A percentile compares a stretch with the other conserved stretches of the same genome.
These are phyloP conservation scores for Parazoanthus swiftii DNA, from an alignment of 92 coral and sea anemone genomes.

Conservation along the genomic window DNA sequence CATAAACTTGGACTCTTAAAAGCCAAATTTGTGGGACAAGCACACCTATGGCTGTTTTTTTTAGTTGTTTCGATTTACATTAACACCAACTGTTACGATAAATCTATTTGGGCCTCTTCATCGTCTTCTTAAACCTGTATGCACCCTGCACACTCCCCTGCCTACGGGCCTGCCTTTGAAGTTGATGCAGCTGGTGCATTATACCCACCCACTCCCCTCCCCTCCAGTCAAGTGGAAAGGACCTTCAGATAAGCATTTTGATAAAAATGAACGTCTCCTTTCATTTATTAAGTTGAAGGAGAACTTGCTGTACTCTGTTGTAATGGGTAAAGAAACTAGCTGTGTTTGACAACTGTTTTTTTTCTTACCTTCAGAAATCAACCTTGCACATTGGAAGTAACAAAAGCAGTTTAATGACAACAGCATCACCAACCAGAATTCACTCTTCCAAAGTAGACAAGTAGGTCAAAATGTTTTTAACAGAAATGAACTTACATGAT, in stretches of 20 bases:
- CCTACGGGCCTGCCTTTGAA: too few relatives aligned
- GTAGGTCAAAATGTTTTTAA: slow-evolving; percentile 40
- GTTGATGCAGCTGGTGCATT: too few relatives aligned
- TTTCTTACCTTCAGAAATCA: slow-evolving; percentile 58
- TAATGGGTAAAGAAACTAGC: background rate
- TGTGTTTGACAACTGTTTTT: background rate
- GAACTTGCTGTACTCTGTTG: background rate
- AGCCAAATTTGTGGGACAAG: too few relatives aligned
- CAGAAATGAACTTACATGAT: background rate
- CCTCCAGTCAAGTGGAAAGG: background rate
- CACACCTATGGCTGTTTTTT: too few relatives aligned
- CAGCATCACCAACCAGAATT: slow-evolving; percentile 41
- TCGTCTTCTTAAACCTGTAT: too few relatives aligned
- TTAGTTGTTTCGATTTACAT: too few relatives aligned
- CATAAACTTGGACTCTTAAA: too few relatives aligned
- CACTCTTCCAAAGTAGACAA: slow-evolving; percentile 67
- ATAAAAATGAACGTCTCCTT: background rate
- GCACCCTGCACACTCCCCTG: too few relatives aligned
- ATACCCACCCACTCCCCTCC: too few relatives aligned
- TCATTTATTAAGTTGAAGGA: background rate
- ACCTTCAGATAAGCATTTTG: too few relatives aligned
- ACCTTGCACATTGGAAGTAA: slow-evolving; percentile 58
- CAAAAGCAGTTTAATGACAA: slow-evolving; percentile 41
- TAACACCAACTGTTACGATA: too few relatives aligned
- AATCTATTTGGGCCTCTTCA: too few relatives aligned